These are phyloP conservation scores for Conus canariensis DNA, from an alignment of 2,888 invertebrate species.

Conservation along the genomic window DNA sequence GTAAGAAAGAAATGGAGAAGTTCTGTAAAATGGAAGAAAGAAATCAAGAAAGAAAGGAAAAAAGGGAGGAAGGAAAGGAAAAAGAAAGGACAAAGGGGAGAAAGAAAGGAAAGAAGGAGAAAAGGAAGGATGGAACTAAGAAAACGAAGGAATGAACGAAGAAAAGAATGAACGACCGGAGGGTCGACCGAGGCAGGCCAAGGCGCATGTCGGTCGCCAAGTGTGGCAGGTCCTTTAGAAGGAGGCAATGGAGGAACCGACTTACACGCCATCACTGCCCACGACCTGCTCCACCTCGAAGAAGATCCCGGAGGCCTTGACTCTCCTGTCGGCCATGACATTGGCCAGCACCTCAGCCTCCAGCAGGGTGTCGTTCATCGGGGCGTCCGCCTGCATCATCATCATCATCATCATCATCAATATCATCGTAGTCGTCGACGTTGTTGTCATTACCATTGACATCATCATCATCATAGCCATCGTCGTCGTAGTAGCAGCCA, in stretches of 20 bases:
- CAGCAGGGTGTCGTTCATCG: neutral
- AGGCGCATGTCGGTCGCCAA: too few species aligned
- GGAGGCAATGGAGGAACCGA: neutral
- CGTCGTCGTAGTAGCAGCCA: neutral
- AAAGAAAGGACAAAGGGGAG: too few species aligned
- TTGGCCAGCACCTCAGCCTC: slow-evolving; percentile 4
- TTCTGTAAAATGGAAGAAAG: too few species aligned
- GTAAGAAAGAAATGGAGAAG: too few species aligned
- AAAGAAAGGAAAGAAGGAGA: too few species aligned
- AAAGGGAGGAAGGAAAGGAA: too few species aligned
- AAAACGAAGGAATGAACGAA: too few species aligned
- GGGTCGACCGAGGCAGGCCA: too few species aligned
- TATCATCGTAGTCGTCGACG: neutral
- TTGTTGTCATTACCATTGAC: neutral
- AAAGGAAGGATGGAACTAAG: too few species aligned
- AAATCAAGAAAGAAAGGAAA: too few species aligned
- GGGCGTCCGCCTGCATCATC: neutral
- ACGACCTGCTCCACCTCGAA: neutral
- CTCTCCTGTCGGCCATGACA: neutral
- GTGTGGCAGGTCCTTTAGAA: too few species aligned
- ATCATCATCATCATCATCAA: slow-evolving; percentile 19
- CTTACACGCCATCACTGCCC: neutral
- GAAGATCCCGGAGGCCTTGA: slow-evolving; percentile 7
- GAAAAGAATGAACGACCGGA: too few species aligned
- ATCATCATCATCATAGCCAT: neutral